Conservation (phyloP, 2,888 invertebrate species). For the Parnassius orleans region DNA sequence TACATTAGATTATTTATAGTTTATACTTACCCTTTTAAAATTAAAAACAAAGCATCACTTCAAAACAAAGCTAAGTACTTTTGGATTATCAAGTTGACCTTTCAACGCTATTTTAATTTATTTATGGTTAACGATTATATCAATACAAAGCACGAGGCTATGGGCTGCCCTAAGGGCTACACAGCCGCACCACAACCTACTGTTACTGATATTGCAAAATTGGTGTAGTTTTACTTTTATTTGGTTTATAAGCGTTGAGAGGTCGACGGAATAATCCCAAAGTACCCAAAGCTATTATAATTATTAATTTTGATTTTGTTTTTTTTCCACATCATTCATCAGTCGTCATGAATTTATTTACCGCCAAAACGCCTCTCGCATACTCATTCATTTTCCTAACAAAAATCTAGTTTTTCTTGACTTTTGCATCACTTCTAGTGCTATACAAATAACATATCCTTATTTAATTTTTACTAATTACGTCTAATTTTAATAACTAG, state of each 20-base stretch:
- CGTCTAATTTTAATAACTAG: conserved; percentile 43
- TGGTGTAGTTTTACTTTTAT: no score
- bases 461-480: conserved; percentile 57
- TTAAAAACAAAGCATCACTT: conserved; percentile 59
- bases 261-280: no score
- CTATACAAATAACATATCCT: conserved; percentile 28
- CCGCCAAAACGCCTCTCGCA: conserved; percentile 28
- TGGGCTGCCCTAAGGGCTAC: no score
- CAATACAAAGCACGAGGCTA: no score
- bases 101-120: no score
- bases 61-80: conserved; percentile 40
- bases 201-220: no score
- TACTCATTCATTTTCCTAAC: conserved; percentile 21
- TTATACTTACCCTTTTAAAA: conserved; percentile 40
- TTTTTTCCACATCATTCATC: conserved; percentile 26
- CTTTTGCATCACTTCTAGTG: conserved; percentile 32
- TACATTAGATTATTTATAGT: conserved; percentile 40
- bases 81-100: no score
- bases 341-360: conserved; percentile 23
- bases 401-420: conserved; percentile 35
- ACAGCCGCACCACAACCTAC: no score
- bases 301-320: conserved; percentile 29
- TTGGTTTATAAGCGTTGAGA: no score
- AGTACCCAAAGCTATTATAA: no score
- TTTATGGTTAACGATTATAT: no score